Evolutionary conservation across 2,888 invertebrate genomes (phyloP), one percentile per base, ranked within the genome.

Genomic region (Sinohyriopsis cumingii): DNA sequence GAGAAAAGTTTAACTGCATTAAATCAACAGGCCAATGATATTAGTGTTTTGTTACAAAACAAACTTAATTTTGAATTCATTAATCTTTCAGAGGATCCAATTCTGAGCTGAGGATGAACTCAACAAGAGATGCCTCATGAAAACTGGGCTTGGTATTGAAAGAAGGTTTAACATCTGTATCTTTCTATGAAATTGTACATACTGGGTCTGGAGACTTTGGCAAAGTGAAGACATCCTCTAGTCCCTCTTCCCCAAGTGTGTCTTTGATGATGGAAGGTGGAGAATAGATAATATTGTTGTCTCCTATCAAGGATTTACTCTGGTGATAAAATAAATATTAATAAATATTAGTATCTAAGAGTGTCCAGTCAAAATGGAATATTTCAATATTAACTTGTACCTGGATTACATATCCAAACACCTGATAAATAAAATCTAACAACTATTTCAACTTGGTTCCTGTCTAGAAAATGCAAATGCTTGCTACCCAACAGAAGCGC

Each of bases 181-280:
- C 9, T 45, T 45, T 33, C 33, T 33, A 33, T 33, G 45, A 15
- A 45, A 15, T 45, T 45, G 45, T 56, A 68, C 68, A 71, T 68
- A 71, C 73, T 64, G 65, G 67, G 55, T 64, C n/a, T 22, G 28
- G 60, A 33, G 53, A 28, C 53, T 66, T 63, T 24, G 68, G 71
- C 15, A 63, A 59, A 28, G 57, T 67, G 54, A 76, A 78, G 6
- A 83, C 85, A 63, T 83, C 84, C 65, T 86, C 86, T 25, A 86
- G 73, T n/a, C 80, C 82, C 63, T 86, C 93, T 71, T 93, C 92
- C 72, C 94, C 92, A 63, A 95, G 92, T 7, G 95, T 94, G 86
- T 96, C 94, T 87, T 95, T 95, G 84, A 96, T 93, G 78, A 97
- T 95, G 25, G 95, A 95, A 1, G 96, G 95, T 0, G 97, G 96